Evolutionary conservation across 2,797 vertebrate species (phyloP), one percentile per base, ranked within the genome.

Genomic region (Nasua narica): DNA sequence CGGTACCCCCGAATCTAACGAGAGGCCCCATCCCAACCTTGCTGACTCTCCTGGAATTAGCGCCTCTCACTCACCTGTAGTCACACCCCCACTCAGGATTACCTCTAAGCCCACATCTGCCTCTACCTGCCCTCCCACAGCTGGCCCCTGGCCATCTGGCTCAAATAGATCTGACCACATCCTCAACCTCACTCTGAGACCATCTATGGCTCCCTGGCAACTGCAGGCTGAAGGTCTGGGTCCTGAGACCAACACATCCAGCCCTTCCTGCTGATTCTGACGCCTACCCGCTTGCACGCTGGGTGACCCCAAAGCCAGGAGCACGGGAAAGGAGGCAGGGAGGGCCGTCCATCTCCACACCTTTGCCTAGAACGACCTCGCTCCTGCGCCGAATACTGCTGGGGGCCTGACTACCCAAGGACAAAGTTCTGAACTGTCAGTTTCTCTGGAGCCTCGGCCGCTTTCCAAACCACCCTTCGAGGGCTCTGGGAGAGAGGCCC

Each of bases 1-100:
- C 0, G 1, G 40, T 9, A 19, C 29, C 12, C 15, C 50, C 19
- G 23, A 7, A 27, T 70, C 43, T 14, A 13, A 21, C 25, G 0
- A 0, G 62, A 3, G 43, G 84, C 35, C 81, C 43, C 19, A 25
- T 15, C n/a, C 69, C 37, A 50, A 65, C 52, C 29, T 15, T 1
- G 3, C 12, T 1, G 27, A 40, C 52, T 40, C 60, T 60, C 48
- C 32, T 0, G 0, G 18, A 13, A 67, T 9, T 0, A 14, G 16
- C 32, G 37, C 52, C 50, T 46, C 43, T 81, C 52, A 16, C 21
- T 43, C 87, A 18, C 3, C 0, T 0, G 8, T 16, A 2, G 25
- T 23, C 21, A 37, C 14, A 9, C 12, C 21, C 62, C 3, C 7
- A 1, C 2, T 52, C 29, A 56, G 9, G 3, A 62, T 40, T 29